Base-by-base conservation (phyloP, 64 coral and sea anemone species). In the Montipora foliosa region DNA sequence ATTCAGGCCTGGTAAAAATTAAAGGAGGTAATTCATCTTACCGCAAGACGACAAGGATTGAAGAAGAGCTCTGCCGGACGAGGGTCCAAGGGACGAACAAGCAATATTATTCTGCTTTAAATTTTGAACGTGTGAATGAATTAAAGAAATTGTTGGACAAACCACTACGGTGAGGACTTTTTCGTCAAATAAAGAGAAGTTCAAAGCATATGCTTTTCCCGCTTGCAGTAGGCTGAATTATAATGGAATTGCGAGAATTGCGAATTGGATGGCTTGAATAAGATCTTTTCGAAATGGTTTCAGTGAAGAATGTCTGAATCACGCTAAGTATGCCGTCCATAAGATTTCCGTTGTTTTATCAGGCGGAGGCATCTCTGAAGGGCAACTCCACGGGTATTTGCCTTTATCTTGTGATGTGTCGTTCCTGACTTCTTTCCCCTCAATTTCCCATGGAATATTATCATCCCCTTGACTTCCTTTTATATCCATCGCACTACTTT, bases 121-220 rank as follows among this genome's bases (percentile, higher is more conserved):
- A 13, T 75, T 12, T 10, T 75, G 1, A 6, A 87, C 29, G 3
- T 87, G 59, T 8, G 72, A 93, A 49, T 87, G 69, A 44, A 87
- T 93, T 13, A 93, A 44, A 13, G 91, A 93, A 64, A 93, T 48
- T 3, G 84, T 88, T 7, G 84, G 91, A 29, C 73, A 64, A 58
- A 90, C 13, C 11, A 87, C 88, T 3, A 95, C 49, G 7, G 51
- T 45, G 45, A 78, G 15, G 16, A 81, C 75, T 5, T 25, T 19
- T 47, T 80, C 37, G 8, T 92, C 77, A 77, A 96, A 89, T 6
- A 96, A 86, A 67, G 11, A 69, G 90, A 67, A 96, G 15, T 58
- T 93, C 78, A 84, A 76, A 92, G 61, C 83, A 88, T 0, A 92
- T 10, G 29, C 74, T 88, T 47, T 95, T 88, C 17, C 89, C 83